These are phyloP conservation scores for Hylyphantes graminicola DNA, from an alignment of 1,140 invertebrate species.

Conservation along the genomic window DNA sequence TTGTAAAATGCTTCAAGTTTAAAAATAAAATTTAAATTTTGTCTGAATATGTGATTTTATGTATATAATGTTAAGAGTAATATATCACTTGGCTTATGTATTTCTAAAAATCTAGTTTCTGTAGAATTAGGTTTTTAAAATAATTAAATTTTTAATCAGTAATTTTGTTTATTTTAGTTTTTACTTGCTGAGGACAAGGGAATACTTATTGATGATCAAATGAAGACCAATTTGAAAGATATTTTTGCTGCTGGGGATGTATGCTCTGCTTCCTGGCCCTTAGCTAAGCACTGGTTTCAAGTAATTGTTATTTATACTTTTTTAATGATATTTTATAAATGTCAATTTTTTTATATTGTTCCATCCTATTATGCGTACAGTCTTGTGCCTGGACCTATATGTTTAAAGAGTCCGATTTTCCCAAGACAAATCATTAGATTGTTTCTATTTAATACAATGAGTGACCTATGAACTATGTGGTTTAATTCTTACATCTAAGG, in stretches of 20 bases:
- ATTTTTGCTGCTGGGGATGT: conserved; percentile 97
- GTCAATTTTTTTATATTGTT: neutral
- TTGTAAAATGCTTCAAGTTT: no score
- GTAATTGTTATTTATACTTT: conserved; percentile 62
- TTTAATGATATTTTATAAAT: neutral
- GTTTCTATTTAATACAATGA: no score
- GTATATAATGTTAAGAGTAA: no score
- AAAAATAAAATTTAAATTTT: no score
- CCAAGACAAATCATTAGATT: no score
- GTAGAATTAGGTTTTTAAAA: no score
- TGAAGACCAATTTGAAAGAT: conserved; percentile 82
- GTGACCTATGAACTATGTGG: no score
- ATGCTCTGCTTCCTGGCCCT: conserved; percentile 82
- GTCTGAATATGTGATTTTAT: no score
- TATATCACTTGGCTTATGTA: no score
- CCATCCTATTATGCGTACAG: neutral
- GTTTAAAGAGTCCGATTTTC: no score
- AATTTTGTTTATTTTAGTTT: conserved; percentile 67
- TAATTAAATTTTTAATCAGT: neutral
- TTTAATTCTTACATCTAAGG: no score
- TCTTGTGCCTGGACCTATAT: neutral
- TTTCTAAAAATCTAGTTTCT: no score
- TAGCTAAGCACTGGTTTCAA: conserved; percentile 88
- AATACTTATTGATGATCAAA: conserved; percentile 83
- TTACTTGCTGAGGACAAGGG: conserved; percentile 77